A percentile compares a stretch with the other conserved stretches of the same genome.
Conservation (phyloP, 2,888 invertebrate genomes). For the Cenopis cana region DNA sequence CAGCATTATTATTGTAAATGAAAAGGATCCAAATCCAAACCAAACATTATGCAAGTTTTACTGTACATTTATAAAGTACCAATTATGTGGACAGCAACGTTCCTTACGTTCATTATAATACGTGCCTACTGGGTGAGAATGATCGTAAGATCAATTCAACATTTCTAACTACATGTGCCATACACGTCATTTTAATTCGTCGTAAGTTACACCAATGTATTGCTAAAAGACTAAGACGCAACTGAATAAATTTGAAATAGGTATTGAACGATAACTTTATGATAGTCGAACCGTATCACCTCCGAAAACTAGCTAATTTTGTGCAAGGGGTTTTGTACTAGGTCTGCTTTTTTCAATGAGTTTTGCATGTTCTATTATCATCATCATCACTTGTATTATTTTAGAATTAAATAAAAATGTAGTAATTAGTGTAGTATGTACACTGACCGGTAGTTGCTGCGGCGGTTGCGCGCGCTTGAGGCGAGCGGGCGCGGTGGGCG, state of each 20-base stretch:
- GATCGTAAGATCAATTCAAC: neutral
- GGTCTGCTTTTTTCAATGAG: neutral
- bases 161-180: neutral
- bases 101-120: neutral
- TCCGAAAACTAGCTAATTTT: neutral
- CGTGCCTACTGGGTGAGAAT: neutral
- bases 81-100: neutral
- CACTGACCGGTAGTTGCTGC: slow-evolving; percentile 75
- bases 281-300: neutral
- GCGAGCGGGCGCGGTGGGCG: slow-evolving; percentile 79
- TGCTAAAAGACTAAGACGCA: neutral
- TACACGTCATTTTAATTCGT: too few relatives aligned
- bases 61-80: neutral
- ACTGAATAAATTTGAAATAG: neutral
- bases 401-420: neutral
- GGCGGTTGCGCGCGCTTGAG: slow-evolving; percentile 78
- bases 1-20: neutral
- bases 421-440: neutral
- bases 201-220: neutral
- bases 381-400: neutral
- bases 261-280: neutral
- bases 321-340: neutral
- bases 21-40: neutral
- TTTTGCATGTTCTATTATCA: neutral
- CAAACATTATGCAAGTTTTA: neutral